Evolutionary conservation across 2,113 vertebrate species (phyloP).

Genomic region (Cinclus cinclus): DNA sequence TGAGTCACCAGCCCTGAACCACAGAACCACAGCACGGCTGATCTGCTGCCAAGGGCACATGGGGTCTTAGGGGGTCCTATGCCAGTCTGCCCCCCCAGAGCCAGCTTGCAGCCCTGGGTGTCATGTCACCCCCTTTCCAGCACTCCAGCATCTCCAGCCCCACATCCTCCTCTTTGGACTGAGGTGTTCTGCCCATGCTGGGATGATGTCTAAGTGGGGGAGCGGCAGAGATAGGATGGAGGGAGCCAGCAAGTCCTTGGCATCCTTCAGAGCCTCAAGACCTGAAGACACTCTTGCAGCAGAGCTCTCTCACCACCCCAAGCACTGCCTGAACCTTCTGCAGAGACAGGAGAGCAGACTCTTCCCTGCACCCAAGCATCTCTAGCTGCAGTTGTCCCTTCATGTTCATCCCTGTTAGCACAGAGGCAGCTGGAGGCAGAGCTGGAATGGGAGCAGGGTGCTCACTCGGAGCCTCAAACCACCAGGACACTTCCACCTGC

Average conservation of each 20-base stretch:
- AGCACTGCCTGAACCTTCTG: background rate
- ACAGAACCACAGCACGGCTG: background rate
- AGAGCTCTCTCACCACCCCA: background rate
- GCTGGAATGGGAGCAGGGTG: background rate
- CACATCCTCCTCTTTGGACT: background rate
- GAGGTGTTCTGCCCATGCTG: background rate
- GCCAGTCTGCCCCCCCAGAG: background rate
- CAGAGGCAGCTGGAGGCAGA: background rate
- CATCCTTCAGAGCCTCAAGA: background rate
- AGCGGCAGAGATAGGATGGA: background rate
- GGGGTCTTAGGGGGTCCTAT: rapidly evolving
- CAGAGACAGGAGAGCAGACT: background rate
- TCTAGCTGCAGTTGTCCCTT: background rate
- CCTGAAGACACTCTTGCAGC: background rate
- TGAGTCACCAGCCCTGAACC: background rate
- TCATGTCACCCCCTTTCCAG: rapidly evolving
- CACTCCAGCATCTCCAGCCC: background rate
- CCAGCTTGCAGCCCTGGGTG: background rate
- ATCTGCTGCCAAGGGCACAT: background rate
- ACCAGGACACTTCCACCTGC: background rate
- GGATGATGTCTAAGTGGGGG: background rate
- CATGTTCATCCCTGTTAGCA: background rate
- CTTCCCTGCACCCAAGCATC: background rate
- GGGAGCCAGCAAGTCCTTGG: background rate
- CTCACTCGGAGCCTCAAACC: background rate